These are phyloP conservation scores for Ectobius pallidus DNA, from an alignment of 2,888 invertebrate species.

Conservation along the genomic window DNA sequence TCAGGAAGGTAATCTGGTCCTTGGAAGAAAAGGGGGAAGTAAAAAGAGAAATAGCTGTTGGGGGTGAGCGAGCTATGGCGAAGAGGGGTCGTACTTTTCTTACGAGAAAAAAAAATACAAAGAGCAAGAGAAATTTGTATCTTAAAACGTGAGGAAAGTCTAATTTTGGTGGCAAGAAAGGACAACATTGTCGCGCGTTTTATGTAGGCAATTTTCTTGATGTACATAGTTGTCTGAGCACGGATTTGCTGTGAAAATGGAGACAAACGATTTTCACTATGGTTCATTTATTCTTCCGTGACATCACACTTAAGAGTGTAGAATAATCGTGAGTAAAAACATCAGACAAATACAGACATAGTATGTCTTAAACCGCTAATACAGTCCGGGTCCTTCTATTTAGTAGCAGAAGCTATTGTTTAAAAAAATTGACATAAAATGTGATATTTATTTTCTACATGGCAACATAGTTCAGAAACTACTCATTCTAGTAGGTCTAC, in stretches of 20 bases:
- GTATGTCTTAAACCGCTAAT: too few species aligned
- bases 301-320: too few species aligned
- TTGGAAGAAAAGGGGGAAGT: slow-evolving; percentile 19
- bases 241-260: neutral
- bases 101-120: slow-evolving; percentile 17
- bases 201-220: neutral
- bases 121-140: slow-evolving; percentile 30
- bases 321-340: too few species aligned
- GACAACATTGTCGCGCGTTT: neutral
- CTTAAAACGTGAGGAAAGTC: slow-evolving; percentile 29
- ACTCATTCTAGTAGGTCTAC: too few species aligned
- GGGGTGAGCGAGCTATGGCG: neutral
- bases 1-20: slow-evolving; percentile 23
- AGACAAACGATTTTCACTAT: neutral
- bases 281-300: too few species aligned
- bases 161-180: slow-evolving; percentile 4
- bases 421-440: too few species aligned
- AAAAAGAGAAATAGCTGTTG: neutral
- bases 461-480: too few species aligned
- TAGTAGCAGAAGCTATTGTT: too few species aligned
- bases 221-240: neutral
- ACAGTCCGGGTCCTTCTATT: too few species aligned
- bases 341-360: too few species aligned
- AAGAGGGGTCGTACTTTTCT: slow-evolving; percentile 3
- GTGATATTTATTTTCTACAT: too few species aligned